These are phyloP conservation scores for Ctenopoma kingsleyae DNA, from an alignment of 2,797 vertebrate species.

Conservation along the genomic window DNA sequence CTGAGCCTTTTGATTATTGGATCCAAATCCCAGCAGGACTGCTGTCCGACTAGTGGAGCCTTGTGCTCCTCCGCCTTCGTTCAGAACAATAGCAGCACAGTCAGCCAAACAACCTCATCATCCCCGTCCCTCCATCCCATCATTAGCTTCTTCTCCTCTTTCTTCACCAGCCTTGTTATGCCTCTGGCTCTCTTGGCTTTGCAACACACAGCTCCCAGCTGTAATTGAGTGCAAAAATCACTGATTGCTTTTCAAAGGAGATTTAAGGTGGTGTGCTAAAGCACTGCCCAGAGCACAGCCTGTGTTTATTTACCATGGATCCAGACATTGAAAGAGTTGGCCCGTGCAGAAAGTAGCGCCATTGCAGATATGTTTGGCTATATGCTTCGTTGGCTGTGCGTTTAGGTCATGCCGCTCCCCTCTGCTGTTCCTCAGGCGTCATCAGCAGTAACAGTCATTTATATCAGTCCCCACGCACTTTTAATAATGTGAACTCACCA, in stretches of 20 bases:
- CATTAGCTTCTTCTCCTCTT: constrained; percentile 48
- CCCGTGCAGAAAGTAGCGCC: constrained; percentile 58
- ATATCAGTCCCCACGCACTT: constrained; percentile 59
- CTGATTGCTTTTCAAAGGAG: constrained; percentile 79
- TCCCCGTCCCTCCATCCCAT: constrained; percentile 55
- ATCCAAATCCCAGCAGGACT: constrained; percentile 63
- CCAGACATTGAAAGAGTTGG: constrained; percentile 73
- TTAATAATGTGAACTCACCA: constrained; percentile 66
- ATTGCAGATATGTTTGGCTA: constrained; percentile 65
- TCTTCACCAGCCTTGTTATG: constrained; percentile 43
- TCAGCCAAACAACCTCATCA: constrained; percentile 65
- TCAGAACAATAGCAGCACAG: constrained; percentile 68
- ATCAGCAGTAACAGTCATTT: constrained; percentile 67
- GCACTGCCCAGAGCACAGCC: constrained; percentile 59
- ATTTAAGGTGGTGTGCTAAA: constrained; percentile 59
- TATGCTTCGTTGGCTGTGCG: constrained; percentile 54
- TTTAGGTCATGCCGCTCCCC: constrained; percentile 63
- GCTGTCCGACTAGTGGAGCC: constrained; percentile 43
- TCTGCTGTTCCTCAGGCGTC: constrained; percentile 70
- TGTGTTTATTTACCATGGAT: constrained; percentile 80
- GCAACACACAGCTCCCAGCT: constrained; percentile 44
- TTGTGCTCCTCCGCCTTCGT: constrained; percentile 38
- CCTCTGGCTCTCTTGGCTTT: constrained; percentile 54
- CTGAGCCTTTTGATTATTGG: constrained; percentile 65
- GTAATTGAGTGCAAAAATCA: constrained; percentile 77